Percentiles rank a stretch among this genome's conserved stretches.
These are phyloP conservation scores for Drosophila sulfurigaster DNA, from an alignment of 1,140 invertebrate genomes.

Conservation along the genomic window DNA sequence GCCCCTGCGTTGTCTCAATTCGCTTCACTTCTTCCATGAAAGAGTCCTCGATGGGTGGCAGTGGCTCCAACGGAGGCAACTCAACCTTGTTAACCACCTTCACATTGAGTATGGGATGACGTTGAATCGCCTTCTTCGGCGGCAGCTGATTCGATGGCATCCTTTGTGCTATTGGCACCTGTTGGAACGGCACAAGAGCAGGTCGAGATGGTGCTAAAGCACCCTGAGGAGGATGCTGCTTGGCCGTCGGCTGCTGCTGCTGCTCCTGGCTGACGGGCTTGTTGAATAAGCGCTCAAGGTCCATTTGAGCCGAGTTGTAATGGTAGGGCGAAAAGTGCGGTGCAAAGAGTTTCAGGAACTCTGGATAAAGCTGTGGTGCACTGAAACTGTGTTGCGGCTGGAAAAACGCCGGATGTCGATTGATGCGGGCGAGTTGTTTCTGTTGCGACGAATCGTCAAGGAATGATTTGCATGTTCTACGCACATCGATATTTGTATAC, in stretches of 20 bases:
- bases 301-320: constrained; percentile 31
- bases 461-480: too few relatives aligned
- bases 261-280: constrained; percentile 52
- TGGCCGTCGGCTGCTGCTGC: background rate
- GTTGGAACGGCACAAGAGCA: background rate
- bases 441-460: too few relatives aligned
- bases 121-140: constrained; percentile 7
- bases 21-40: constrained; percentile 56
- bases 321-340: constrained; percentile 8
- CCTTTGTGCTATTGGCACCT: background rate
- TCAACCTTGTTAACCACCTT: constrained; percentile 39
- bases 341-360: constrained; percentile 16
- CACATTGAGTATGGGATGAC: constrained; percentile 39
- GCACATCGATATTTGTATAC: too few relatives aligned
- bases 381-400: too few relatives aligned
- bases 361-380: too few relatives aligned
- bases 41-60: constrained; percentile 39
- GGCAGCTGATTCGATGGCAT: background rate
- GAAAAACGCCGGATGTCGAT: too few relatives aligned
- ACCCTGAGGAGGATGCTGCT: too few relatives aligned
- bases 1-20: constrained; percentile 51
- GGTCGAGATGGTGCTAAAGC: background rate
- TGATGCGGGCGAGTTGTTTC: too few relatives aligned
- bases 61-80: constrained; percentile 10
- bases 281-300: constrained; percentile 53